Base-by-base conservation (phyloP, 1,140 invertebrate genomes). In the Drosophila bocki region DNA sequence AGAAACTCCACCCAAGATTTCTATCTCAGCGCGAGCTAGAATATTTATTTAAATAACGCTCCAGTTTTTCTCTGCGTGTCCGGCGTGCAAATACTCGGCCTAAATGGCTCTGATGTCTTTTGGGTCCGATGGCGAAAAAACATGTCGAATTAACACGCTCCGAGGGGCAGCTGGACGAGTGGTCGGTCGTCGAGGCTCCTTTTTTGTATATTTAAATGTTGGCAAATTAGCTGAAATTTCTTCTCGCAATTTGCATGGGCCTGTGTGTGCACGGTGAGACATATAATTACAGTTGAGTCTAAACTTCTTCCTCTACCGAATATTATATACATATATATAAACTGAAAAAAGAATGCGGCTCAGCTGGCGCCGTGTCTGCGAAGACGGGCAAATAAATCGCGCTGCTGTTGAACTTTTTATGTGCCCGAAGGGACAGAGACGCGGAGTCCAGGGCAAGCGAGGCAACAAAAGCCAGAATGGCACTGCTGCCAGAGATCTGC, bases 61-160 rank as follows among this genome's bases (percentile, higher is more conserved):
- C 7, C 1, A 12, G 9, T 7, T 56, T 56, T 56, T 56, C 19
- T 60, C 58, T 60, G 65, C 61, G 74, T 64, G 71, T 81, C 62
- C 77, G 53, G 71, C 77, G 91, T 83, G 87, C 91, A 92, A 92
- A 92, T 92, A 92, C 82, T 88, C 74, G 63, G 72, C 75, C 88
- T 88, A 88, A 92, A 86, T 91, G 91, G 76, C 71, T 85, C 78
- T 60, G 75, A 42, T 77, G 75, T 74, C 64, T 45, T 51, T 68
- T 9, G 47, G 63, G 67, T 68, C 67, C 39, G 53, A 12, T 81
- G 79, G 87, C 64, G 72, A 82, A 85, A 75, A 91, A 91, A 91
- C 90, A 91, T 91, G 90, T 91, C 90, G 90, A 91, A 91, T 91
- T 91, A 91, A 91, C 90, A 91, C 90, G 90, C 82, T 90, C 85